Conservation (phyloP, 2,888 invertebrate genomes). For the Odontocerum albicorne region DNA sequence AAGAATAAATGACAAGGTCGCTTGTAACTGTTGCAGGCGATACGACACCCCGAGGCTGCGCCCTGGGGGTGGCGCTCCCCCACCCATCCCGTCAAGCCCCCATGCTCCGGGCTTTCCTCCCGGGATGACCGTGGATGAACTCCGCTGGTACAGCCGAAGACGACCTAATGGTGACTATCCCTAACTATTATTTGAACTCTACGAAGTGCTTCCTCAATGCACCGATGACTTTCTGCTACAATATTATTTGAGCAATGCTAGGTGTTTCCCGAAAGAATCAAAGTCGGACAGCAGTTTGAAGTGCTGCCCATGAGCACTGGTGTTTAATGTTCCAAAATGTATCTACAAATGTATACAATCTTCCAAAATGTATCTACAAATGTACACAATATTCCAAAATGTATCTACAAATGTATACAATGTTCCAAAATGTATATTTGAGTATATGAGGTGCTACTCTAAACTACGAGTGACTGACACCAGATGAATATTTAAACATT, state of each 20-base stretch:
- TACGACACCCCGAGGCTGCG: conserved; percentile 20
- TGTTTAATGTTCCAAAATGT: background rate
- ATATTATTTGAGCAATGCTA: background rate
- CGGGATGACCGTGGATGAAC: conserved; percentile 56
- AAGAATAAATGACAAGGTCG: too few species aligned
- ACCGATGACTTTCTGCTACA: background rate
- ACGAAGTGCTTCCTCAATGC: background rate
- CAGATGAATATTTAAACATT: too few species aligned
- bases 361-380: too few species aligned
- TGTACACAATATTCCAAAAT: background rate
- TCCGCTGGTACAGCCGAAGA: conserved; percentile 52
- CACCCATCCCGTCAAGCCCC: background rate
- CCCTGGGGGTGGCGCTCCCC: conserved; percentile 14
- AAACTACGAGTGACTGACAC: too few species aligned
- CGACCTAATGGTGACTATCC: conserved; percentile 46
- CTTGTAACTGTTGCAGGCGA: conserved; percentile 27
- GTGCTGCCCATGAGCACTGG: background rate
- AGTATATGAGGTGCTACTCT: too few species aligned
- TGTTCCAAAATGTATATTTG: too few species aligned
- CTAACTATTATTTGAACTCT: conserved; percentile 14
- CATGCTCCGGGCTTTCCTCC: conserved; percentile 47
- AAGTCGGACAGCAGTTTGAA: background rate
- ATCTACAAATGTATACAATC: too few species aligned
- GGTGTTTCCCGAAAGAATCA: background rate
- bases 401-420: too few species aligned